phyloP scores from a whole-genome alignment of 2,113 vertebrate genomes.

The Sapayoa aenigma region DNA sequence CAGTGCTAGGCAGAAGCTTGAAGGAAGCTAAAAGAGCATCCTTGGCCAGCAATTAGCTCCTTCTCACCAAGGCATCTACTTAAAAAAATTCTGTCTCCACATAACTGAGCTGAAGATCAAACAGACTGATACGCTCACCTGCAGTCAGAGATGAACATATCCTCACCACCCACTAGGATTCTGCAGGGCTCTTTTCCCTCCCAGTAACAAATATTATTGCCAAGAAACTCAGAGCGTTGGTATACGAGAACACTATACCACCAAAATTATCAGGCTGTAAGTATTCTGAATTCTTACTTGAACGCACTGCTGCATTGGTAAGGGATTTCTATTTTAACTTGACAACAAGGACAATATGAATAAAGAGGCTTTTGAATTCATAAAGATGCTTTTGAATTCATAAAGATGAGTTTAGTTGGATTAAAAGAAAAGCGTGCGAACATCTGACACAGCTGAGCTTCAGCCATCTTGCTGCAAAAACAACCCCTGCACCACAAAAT shows the following conservation, averaged over 20 bases:
- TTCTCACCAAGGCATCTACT: neutral
- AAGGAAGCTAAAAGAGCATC: neutral
- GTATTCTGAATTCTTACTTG: neutral
- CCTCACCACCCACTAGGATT: neutral
- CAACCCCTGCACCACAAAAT: neutral
- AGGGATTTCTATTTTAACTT: conserved; percentile 6
- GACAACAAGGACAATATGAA: conserved; percentile 21
- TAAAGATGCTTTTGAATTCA: neutral
- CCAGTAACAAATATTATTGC: neutral
- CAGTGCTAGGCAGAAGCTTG: neutral
- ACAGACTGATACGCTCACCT: neutral
- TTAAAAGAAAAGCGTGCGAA: neutral
- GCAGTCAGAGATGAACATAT: neutral
- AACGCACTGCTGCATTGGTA: neutral
- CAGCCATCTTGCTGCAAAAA: neutral
- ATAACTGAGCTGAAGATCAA: neutral
- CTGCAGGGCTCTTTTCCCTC: neutral
- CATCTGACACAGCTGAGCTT: neutral
- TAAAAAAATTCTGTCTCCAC: neutral
- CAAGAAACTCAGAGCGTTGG: neutral
- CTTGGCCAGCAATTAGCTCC: neutral
- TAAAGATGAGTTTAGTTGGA: neutral
- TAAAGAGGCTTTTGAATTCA: conserved; percentile 14
- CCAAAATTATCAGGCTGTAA: neutral
- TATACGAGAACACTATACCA: neutral